phyloP scores from a whole-genome alignment of 2,888 invertebrate genomes.

The Eupithecia inturbata region DNA sequence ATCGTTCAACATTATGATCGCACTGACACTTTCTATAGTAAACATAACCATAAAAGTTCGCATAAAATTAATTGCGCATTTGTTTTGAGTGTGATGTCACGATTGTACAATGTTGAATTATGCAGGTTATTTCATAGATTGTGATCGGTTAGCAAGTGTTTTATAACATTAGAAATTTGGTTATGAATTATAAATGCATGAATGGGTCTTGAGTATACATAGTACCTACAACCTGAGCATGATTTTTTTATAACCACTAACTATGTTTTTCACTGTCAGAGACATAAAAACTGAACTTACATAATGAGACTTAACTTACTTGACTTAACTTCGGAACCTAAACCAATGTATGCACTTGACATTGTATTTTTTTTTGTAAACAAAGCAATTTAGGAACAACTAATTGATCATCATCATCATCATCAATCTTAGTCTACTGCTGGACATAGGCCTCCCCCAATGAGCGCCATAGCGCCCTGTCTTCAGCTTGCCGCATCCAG shows the following conservation, averaged over 20 bases:
- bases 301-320: too few species aligned
- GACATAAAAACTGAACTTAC: background rate
- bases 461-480: too few species aligned
- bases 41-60: constrained; percentile 59
- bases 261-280: background rate
- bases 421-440: too few species aligned
- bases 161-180: constrained; percentile 8
- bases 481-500: too few species aligned
- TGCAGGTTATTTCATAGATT: constrained; percentile 28
- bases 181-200: background rate
- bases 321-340: background rate
- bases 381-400: too few species aligned
- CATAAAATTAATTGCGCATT: constrained; percentile 55
- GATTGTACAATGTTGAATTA: constrained; percentile 43
- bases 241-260: too few species aligned
- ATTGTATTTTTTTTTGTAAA: background rate
- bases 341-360: background rate
- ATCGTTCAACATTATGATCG: constrained; percentile 73
- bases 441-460: too few species aligned
- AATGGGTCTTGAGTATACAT: background rate
- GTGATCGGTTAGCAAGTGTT: constrained; percentile 6
- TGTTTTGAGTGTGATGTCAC: constrained; percentile 54
- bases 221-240: background rate
- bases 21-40: constrained; percentile 75
- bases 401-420: too few species aligned